Conservation (phyloP, 2,888 invertebrate species). For the Lathronympha strigana region DNA sequence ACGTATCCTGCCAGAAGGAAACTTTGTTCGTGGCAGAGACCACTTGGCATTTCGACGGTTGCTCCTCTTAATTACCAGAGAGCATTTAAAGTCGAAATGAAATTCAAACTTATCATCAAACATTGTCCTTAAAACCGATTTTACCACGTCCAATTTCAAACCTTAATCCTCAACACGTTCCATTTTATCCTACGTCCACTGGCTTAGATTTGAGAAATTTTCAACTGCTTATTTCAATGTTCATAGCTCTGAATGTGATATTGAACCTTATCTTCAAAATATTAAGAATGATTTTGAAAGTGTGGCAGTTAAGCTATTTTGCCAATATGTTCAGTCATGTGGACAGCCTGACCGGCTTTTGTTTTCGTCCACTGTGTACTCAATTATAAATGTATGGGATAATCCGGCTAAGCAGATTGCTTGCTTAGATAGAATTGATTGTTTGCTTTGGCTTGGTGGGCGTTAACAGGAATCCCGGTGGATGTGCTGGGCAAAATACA, state of each 20-base stretch:
- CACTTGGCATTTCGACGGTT: no score
- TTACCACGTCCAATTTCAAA: constrained; percentile 5
- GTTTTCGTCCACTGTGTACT: constrained; percentile 19
- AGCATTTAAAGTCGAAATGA: no score
- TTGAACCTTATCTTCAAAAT: neutral
- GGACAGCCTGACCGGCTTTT: constrained; percentile 17
- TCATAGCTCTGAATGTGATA: neutral
- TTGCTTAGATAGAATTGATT: constrained; percentile 30
- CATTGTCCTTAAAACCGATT: neutral
- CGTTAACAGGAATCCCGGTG: neutral
- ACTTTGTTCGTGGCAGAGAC: no score
- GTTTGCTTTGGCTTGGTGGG: constrained; percentile 8
- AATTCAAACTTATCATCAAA: neutral
- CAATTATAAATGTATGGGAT: constrained; percentile 30
- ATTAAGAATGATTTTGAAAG: neutral
- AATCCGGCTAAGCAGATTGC: constrained; percentile 24
- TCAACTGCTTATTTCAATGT: neutral
- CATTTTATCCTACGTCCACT: constrained; percentile 17
- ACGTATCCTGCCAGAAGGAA: no score
- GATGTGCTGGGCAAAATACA: neutral
- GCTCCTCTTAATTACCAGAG: no score
- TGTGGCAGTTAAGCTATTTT: neutral
- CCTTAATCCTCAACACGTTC: constrained; percentile 16
- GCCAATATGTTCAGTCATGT: neutral
- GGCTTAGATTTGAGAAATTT: constrained; percentile 6